These are phyloP conservation scores for Acronicta leporina DNA, from an alignment of 2,888 invertebrate species.

Conservation along the genomic window DNA sequence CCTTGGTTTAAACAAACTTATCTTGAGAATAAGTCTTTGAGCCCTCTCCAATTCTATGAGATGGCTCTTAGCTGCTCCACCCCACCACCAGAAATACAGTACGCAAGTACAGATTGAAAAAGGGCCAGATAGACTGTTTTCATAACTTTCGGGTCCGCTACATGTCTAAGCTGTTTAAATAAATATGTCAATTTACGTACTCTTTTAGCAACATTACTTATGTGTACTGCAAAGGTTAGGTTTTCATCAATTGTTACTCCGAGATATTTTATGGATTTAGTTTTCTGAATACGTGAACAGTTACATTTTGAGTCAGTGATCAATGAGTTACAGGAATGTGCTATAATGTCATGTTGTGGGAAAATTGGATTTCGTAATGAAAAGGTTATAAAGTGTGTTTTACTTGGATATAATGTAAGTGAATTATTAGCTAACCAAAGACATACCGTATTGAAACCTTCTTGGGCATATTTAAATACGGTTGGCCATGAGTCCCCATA, in stretches of 20 bases:
- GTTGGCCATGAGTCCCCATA: constrained; percentile 3
- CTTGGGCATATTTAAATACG: background rate
- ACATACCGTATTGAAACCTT: constrained; percentile 1
- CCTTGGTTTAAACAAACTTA: constrained; percentile 1
- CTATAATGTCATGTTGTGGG: background rate
- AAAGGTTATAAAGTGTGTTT: constrained; percentile 3
- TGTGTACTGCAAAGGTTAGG: background rate
- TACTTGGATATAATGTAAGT: background rate
- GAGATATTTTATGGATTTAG: background rate
- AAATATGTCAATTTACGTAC: background rate
- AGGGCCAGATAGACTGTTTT: background rate
- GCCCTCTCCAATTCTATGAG: background rate
- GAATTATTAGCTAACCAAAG: constrained; percentile 1
- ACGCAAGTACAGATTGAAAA: constrained; percentile 1
- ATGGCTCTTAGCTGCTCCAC: background rate
- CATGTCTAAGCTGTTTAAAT: background rate
- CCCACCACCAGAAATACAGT: constrained; percentile 1
- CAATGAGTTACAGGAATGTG: background rate
- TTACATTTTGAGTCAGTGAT: background rate
- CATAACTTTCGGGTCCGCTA: background rate
- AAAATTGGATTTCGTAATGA: background rate
- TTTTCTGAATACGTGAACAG: constrained; percentile 3
- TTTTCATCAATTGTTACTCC: constrained; percentile 1
- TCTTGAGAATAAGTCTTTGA: constrained; percentile 1
- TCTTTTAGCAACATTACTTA: background rate